Percentiles rank a stretch among this genome's conserved stretches.
These are phyloP conservation scores for Melangyna quadrimaculata DNA, from an alignment of 2,888 invertebrate genomes.

Conservation along the genomic window DNA sequence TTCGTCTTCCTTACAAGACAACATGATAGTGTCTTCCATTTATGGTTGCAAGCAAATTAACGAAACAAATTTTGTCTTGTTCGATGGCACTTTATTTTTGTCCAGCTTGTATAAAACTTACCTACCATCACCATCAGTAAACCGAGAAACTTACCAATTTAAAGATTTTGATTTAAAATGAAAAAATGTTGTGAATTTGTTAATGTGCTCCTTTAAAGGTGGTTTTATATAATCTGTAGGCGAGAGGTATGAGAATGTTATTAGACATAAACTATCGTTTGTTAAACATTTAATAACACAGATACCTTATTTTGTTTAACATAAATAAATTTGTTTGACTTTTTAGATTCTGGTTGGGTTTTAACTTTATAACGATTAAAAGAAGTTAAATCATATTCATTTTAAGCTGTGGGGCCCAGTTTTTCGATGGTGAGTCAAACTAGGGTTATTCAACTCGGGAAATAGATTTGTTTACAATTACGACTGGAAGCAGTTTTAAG, in stretches of 20 bases:
- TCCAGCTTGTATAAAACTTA: no score
- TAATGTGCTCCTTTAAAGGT: slow-evolving; percentile 1
- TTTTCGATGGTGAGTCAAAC: no score
- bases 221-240: not conserved
- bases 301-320: not conserved
- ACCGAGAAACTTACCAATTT: no score
- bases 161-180: not conserved
- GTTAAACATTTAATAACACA: not conserved
- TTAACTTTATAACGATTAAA: not conserved
- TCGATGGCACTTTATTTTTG: slow-evolving; percentile 29
- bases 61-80: slow-evolving; percentile 64
- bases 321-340: not conserved
- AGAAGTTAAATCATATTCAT: no score
- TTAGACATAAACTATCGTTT: not conserved
- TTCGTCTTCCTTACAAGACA: slow-evolving; percentile 18
- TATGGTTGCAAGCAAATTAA: slow-evolving; percentile 64
- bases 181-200: slow-evolving; percentile 11
- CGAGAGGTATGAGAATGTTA: not conserved
- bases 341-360: not conserved
- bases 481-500: no score
- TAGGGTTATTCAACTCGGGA: no score
- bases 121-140: no score
- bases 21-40: slow-evolving; percentile 59
- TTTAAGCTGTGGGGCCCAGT: no score
- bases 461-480: no score